Evolutionary conservation across 2,888 invertebrate genomes (phyloP).

Genomic region (Ophion slaviceki): DNA sequence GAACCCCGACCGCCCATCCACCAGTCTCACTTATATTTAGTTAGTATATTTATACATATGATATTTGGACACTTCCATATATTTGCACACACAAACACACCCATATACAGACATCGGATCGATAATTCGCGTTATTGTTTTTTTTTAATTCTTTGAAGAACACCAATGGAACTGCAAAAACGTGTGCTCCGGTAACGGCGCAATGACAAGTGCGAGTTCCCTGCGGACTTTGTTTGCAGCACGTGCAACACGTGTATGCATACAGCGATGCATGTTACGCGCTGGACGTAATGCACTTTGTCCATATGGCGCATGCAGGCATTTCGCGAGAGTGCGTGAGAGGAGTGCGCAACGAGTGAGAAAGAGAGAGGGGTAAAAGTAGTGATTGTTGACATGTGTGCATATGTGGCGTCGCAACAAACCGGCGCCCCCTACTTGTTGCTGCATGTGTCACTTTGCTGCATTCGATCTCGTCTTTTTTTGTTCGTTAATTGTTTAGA

Average conservation of each 20-base stretch:
- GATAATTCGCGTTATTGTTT: too few relatives aligned
- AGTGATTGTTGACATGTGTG: conserved; percentile 53
- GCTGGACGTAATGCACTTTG: conserved; percentile 47
- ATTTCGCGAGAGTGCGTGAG: conserved; percentile 21
- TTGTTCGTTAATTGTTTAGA: not conserved
- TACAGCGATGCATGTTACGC: conserved; percentile 29
- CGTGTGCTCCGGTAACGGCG: not conserved
- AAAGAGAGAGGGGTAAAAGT: conserved; percentile 32
- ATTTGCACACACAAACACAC: too few relatives aligned
- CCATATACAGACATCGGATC: too few relatives aligned
- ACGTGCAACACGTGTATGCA: conserved; percentile 39
- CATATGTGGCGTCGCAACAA: conserved; percentile 37
- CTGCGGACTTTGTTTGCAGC: not conserved
- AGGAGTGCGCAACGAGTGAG: conserved; percentile 4
- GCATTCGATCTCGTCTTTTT: conserved; percentile 14
- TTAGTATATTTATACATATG: too few relatives aligned
- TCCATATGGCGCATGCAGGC: conserved; percentile 18
- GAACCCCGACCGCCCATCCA: too few relatives aligned
- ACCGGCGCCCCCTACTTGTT: conserved; percentile 49
- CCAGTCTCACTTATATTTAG: too few relatives aligned
- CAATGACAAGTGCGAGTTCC: too few relatives aligned
- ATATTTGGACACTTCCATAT: too few relatives aligned
- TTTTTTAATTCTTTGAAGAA: too few relatives aligned
- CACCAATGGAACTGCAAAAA: too few relatives aligned
- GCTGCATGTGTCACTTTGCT: conserved; percentile 24